phyloP scores from a whole-genome alignment of 1,140 invertebrate species.

The Drosophila nikananu region DNA sequence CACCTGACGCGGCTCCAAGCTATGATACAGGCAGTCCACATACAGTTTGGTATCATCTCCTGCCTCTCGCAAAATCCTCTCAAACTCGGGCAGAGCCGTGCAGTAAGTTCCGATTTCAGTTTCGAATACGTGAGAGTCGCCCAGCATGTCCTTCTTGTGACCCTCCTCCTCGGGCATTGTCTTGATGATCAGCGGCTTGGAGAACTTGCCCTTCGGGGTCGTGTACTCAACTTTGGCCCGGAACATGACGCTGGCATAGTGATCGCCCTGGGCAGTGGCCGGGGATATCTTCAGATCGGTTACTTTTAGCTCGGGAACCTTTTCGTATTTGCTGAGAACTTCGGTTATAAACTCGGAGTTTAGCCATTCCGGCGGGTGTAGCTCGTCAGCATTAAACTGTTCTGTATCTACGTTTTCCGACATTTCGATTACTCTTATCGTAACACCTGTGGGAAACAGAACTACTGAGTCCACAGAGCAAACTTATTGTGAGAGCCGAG shows the following conservation, averaged over 20 bases:
- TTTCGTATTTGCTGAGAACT: slow-evolving; percentile 44
- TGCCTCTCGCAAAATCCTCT: slow-evolving; percentile 40
- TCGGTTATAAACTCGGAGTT: slow-evolving; percentile 51
- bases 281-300: slow-evolving; percentile 46
- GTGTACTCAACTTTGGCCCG: slow-evolving; percentile 36
- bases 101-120: slow-evolving; percentile 67
- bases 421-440: slow-evolving; percentile 18
- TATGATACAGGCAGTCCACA: slow-evolving; percentile 53
- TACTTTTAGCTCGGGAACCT: slow-evolving; percentile 29
- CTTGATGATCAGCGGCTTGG: slow-evolving; percentile 63
- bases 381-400: slow-evolving; percentile 63
- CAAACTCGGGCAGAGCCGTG: slow-evolving; percentile 51
- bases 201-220: neutral
- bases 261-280: slow-evolving; percentile 68
- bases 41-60: slow-evolving; percentile 50
- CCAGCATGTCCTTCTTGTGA: slow-evolving; percentile 58
- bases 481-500: neutral
- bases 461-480: neutral
- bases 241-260: slow-evolving; percentile 79
- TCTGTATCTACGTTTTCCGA: slow-evolving; percentile 35
- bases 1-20: slow-evolving; percentile 47
- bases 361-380: slow-evolving; percentile 65
- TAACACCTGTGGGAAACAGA: neutral
- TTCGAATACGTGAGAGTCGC: slow-evolving; percentile 40
- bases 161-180: slow-evolving; percentile 66